Conservation (phyloP, 2,113 vertebrate species). For the Zosterops pallidus region DNA sequence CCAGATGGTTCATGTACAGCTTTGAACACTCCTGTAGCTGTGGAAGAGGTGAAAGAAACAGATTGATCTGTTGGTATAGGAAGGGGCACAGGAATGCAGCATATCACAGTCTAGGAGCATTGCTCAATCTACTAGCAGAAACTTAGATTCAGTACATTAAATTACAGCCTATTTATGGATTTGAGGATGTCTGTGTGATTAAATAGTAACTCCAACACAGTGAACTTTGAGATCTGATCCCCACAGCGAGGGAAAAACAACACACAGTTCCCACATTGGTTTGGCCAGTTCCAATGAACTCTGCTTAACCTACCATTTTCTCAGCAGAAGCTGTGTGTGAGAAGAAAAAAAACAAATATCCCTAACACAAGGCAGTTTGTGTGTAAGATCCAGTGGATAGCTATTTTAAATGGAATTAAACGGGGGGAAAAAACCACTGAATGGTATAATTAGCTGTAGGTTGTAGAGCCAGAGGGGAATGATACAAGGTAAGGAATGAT, state of each 20-base stretch:
- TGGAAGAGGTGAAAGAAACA: background rate
- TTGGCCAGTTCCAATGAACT: background rate
- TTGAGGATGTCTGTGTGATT: background rate
- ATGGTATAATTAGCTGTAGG: background rate
- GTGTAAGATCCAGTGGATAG: background rate
- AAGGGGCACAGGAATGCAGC: background rate
- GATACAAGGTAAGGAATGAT: rapidly evolving
- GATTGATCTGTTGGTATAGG: background rate
- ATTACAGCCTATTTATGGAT: background rate
- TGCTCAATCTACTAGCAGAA: background rate
- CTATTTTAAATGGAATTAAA: background rate
- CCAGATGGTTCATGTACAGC: rapidly evolving
- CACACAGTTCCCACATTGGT: background rate
- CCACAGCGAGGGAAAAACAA: background rate
- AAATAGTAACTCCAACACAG: background rate
- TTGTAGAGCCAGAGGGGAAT: background rate
- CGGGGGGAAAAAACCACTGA: no score
- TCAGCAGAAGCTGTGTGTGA: background rate
- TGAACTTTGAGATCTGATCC: background rate
- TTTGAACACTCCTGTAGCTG: background rate
- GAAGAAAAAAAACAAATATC: background rate
- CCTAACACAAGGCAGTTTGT: background rate
- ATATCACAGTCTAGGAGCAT: background rate
- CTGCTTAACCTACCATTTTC: background rate
- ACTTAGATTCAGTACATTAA: background rate